Evolutionary conservation across 2,888 invertebrate genomes (phyloP).

Genomic region (Oligia strigilis): DNA sequence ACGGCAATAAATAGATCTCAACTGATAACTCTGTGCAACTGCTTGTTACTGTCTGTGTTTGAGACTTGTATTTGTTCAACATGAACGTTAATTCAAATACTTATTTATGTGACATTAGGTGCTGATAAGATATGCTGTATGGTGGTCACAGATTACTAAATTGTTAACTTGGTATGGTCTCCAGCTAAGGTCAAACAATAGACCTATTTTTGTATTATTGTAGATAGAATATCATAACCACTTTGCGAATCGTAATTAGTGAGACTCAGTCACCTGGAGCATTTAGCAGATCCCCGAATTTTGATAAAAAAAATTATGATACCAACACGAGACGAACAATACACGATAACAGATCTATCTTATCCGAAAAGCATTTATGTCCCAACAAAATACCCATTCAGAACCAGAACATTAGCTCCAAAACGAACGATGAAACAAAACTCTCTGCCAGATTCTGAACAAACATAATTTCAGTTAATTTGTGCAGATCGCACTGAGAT

Average conservation of each 20-base stretch:
- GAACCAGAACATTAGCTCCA: neutral
- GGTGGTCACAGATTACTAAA: neutral
- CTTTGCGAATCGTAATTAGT: neutral
- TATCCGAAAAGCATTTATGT: neutral
- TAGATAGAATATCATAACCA: neutral
- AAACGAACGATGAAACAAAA: constrained; percentile 26
- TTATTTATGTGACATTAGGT: neutral
- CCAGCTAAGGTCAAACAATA: neutral
- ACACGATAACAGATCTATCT: neutral
- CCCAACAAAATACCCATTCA: neutral
- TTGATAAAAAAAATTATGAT: neutral
- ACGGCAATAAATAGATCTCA: constrained; percentile 44
- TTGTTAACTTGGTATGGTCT: neutral
- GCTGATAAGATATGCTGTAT: neutral
- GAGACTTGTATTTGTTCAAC: constrained; percentile 23
- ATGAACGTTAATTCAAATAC: constrained; percentile 16
- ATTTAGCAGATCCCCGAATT: neutral
- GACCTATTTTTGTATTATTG: no score
- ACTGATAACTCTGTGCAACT: constrained; percentile 45
- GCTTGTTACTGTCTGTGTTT: constrained; percentile 12
- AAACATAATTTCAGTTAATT: constrained; percentile 45
- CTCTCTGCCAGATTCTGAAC: constrained; percentile 19
- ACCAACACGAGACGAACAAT: neutral
- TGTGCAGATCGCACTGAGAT: constrained; percentile 38
- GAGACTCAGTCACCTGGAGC: neutral